Evolutionary conservation across 2,113 vertebrate species (phyloP).

Genomic region (Anolis carolinensis): DNA sequence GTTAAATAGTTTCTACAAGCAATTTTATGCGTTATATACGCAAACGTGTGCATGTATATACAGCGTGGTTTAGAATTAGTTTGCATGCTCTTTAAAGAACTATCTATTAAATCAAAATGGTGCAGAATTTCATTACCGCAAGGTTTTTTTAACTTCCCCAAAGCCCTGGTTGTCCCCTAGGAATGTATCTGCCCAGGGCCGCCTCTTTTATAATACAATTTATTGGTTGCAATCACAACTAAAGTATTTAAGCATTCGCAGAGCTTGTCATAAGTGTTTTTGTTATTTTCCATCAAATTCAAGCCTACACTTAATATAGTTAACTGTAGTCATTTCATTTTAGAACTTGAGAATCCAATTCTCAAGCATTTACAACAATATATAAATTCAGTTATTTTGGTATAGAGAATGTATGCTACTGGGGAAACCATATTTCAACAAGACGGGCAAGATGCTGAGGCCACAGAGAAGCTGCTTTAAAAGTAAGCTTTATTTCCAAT

Average conservation of each 20-base stretch:
- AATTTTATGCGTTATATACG: conserved; percentile 75
- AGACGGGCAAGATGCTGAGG: conserved; percentile 67
- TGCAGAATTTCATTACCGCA: conserved; percentile 89
- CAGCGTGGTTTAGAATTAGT: conserved; percentile 70
- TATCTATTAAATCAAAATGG: conserved; percentile 86
- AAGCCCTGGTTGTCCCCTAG: conserved; percentile 80
- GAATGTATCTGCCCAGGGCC: conserved; percentile 74
- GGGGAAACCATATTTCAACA: conserved; percentile 76
- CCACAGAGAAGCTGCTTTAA: conserved; percentile 71
- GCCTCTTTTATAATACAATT: conserved; percentile 93
- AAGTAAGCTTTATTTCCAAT: conserved; percentile 79
- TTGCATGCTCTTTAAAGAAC: conserved; percentile 75
- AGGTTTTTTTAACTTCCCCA: conserved; percentile 85
- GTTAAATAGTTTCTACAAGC: conserved; percentile 81
- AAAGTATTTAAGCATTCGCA: conserved; percentile 94
- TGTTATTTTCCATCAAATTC: conserved; percentile 85
- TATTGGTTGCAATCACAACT: conserved; percentile 83
- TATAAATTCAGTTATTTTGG: conserved; percentile 85
- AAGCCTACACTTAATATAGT: conserved; percentile 92
- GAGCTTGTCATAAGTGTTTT: conserved; percentile 86
- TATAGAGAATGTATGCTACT: conserved; percentile 79
- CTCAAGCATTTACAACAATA: conserved; percentile 93
- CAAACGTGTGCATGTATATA: conserved; percentile 62
- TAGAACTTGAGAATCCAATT: conserved; percentile 87
- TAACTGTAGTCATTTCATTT: conserved; percentile 97